Percentiles rank a stretch among this genome's conserved stretches.
These are phyloP conservation scores for Altica lythri DNA, from an alignment of 2,888 invertebrate species.

Conservation along the genomic window DNA sequence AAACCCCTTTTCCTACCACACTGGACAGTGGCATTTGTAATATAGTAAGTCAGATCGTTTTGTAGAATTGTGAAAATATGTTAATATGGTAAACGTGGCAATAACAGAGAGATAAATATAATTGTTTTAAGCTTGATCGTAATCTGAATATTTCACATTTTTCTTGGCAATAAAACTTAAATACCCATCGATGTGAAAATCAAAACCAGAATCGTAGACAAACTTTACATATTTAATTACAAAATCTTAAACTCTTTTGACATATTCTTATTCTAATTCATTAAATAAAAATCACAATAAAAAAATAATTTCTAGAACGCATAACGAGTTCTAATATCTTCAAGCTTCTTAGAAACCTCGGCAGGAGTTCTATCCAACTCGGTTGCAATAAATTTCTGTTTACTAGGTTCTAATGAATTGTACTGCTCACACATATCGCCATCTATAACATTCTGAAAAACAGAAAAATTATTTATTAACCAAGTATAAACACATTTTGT, in stretches of 20 bases:
- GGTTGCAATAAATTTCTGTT: conserved; percentile 93
- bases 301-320: conserved; percentile 77
- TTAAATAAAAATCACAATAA: conserved; percentile 18
- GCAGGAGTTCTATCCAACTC: conserved; percentile 95
- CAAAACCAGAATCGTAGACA: no score
- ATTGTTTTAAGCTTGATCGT: no score
- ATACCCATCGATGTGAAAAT: no score
- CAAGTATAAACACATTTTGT: background rate
- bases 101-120: no score
- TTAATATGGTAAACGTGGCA: no score
- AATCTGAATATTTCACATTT: no score
- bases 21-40: no score
- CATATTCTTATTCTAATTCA: background rate
- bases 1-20: no score
- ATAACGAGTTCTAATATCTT: conserved; percentile 97
- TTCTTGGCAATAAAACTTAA: no score
- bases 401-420: conserved; percentile 89
- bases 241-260: background rate
- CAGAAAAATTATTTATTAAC: conserved; percentile 18
- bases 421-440: conserved; percentile 99
- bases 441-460: conserved; percentile 91
- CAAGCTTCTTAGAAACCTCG: conserved; percentile 97
- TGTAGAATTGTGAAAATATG: no score
- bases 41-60: no score
- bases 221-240: background rate